phyloP scores from a whole-genome alignment of 2,113 vertebrate species.

The Vicugna pacos region DNA sequence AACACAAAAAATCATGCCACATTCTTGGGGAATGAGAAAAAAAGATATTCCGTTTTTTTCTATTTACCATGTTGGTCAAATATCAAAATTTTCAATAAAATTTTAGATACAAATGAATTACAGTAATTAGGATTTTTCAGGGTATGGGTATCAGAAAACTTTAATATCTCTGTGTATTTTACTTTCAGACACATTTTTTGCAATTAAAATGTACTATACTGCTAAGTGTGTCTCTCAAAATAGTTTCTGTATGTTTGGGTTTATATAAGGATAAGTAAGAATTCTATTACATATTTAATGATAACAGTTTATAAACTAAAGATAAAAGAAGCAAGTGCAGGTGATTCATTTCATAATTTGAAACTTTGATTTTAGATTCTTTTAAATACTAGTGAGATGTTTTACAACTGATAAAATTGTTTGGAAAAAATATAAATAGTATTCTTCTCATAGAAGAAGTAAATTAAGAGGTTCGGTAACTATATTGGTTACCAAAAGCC shows the following conservation, averaged over 20 bases:
- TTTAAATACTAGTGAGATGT: background rate
- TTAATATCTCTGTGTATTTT: background rate
- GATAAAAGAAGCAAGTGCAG: background rate
- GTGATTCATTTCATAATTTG: background rate
- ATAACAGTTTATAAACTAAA: background rate
- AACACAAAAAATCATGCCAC: background rate
- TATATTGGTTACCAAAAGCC: background rate
- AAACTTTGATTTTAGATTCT: background rate
- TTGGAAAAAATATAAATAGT: background rate
- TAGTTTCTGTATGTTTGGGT: background rate
- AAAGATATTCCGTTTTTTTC: background rate
- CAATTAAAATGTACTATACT: background rate
- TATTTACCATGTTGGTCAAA: background rate
- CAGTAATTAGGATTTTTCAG: background rate
- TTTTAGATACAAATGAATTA: background rate
- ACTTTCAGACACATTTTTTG: background rate
- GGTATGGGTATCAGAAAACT: background rate
- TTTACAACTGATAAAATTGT: background rate
- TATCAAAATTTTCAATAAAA: background rate
- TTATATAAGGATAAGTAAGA: background rate
- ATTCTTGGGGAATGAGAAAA: background rate
- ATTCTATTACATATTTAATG: background rate
- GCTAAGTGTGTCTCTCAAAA: background rate
- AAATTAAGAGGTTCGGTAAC: background rate
- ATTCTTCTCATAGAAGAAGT: constrained; percentile 3